Evolutionary conservation across 2,113 vertebrate species (phyloP).

Genomic region (Genyomyrus donnyi): DNA sequence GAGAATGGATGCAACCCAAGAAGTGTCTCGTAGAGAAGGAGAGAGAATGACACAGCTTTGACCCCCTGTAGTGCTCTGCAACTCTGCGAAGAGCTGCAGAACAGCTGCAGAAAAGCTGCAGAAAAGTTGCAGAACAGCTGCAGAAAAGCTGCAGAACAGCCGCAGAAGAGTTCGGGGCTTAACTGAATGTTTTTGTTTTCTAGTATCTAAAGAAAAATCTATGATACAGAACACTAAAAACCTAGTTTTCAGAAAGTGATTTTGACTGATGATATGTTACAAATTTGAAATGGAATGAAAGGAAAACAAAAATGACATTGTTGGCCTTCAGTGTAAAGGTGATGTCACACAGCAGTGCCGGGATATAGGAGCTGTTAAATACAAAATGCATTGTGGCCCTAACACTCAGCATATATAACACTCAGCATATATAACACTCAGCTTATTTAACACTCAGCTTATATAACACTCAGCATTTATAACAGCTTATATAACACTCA

Average conservation of each 20-base stretch:
- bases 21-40: neutral
- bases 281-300: neutral
- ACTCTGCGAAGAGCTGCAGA: no score
- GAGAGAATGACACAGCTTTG: neutral
- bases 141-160: no score
- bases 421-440: neutral
- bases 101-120: no score
- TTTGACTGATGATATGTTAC: neutral
- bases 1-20: neutral
- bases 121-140: neutral
- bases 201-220: neutral
- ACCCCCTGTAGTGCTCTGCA: no score
- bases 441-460: neutral
- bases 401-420: neutral
- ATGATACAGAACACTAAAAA: neutral
- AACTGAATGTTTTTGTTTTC: neutral
- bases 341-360: neutral
- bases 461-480: neutral
- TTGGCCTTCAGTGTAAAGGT: slow-evolving; percentile 7
- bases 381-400: neutral
- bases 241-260: neutral
- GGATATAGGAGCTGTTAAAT: neutral
- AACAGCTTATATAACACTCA: no score
- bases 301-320: neutral
- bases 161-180: neutral